Evolutionary conservation across 2,113 vertebrate genomes (phyloP).

Genomic region (Gymnobelideus leadbeateri): DNA sequence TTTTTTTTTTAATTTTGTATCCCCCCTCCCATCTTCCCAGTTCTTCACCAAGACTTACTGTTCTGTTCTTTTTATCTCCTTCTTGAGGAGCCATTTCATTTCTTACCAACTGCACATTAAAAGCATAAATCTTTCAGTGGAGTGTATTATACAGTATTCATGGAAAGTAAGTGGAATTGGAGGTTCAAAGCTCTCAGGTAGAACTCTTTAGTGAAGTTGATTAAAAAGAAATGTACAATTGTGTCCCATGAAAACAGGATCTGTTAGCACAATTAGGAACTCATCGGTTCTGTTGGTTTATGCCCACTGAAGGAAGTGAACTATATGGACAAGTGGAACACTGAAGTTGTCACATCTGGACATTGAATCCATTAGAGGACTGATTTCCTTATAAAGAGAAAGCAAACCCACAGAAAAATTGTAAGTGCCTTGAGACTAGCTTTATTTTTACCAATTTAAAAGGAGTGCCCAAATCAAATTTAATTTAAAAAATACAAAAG

Average conservation of each 20-base stretch:
- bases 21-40: neutral
- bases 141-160: constrained; percentile 38
- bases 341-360: neutral
- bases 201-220: constrained; percentile 45
- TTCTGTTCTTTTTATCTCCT: constrained; percentile 39
- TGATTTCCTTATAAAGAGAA: constrained; percentile 23
- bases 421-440: neutral
- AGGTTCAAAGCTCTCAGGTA: constrained; percentile 49
- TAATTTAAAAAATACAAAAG: neutral
- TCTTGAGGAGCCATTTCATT: constrained; percentile 42
- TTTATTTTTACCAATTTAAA: constrained; percentile 24
- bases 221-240: constrained; percentile 22
- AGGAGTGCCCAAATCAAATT: neutral
- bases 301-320: neutral
- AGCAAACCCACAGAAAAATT: constrained; percentile 21
- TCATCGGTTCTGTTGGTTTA: neutral
- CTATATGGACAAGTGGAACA: neutral
- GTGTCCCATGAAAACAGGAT: constrained; percentile 31
- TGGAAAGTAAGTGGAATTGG: constrained; percentile 40
- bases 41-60: constrained; percentile 45
- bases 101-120: constrained; percentile 43
- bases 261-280: constrained; percentile 13
- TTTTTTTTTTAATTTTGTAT: neutral
- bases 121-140: constrained; percentile 53
- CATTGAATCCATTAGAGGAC: neutral